Conservation (phyloP, 2,113 vertebrate species). For the Lipotes vexillifer region DNA sequence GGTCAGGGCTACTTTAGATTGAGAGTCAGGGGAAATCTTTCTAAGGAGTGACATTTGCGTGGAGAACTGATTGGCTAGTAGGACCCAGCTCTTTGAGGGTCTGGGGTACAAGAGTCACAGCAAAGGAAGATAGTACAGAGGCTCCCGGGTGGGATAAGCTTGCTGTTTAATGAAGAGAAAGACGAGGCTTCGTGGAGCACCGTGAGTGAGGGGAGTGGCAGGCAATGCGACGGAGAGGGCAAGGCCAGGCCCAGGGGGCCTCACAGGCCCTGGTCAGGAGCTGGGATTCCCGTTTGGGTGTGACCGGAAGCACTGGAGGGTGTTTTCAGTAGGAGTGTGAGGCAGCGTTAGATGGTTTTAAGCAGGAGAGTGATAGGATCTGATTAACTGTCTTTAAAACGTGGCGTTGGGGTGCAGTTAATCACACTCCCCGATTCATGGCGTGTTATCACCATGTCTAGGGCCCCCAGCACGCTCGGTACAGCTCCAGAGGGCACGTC, state of each 20-base stretch:
- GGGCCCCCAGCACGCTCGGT: fast-evolving
- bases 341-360: background rate
- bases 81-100: background rate
- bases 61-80: background rate
- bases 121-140: background rate
- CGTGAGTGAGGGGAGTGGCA: fast-evolving
- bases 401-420: too few species aligned
- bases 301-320: background rate
- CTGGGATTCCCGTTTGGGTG: background rate
- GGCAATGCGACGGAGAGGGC: background rate
- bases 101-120: background rate
- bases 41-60: background rate
- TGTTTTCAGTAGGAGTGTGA: background rate
- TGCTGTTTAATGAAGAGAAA: background rate
- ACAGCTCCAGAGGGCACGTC: background rate
- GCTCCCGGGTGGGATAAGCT: too few species aligned
- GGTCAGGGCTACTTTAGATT: background rate
- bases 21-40: background rate
- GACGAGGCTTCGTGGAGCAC: fast-evolving
- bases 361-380: background rate
- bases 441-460: background rate
- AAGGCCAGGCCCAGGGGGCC: background rate
- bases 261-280: background rate
- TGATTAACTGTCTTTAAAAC: background rate
- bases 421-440: too few species aligned